Evolutionary conservation across 2,888 invertebrate species (phyloP).

Genomic region (Glyphotaelius pellucidus): DNA sequence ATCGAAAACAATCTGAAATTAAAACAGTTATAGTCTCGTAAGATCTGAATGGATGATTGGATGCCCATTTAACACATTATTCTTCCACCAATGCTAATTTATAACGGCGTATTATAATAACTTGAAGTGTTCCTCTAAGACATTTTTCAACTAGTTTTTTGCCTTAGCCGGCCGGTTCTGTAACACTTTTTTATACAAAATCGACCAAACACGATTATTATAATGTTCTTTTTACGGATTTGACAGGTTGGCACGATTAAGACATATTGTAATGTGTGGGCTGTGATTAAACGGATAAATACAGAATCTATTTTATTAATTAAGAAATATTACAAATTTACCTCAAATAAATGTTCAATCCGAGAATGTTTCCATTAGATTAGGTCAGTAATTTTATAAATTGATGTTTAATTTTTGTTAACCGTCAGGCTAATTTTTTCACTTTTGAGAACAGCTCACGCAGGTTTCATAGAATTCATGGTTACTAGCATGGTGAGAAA

Average conservation of each 20-base stretch:
- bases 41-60: not conserved
- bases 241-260: not conserved
- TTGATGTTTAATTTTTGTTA: too few species aligned
- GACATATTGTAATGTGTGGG: not conserved
- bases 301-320: not conserved
- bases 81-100: not conserved
- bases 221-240: not conserved
- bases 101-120: not conserved
- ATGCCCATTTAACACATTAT: not conserved
- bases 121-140: not conserved
- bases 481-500: too few species aligned
- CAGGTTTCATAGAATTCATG: too few species aligned
- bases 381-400: not conserved
- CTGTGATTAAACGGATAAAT: too few species aligned
- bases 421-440: too few species aligned
- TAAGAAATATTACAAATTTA: not conserved
- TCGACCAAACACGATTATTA: not conserved
- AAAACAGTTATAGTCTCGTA: not conserved
- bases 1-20: too few species aligned
- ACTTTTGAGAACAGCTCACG: too few species aligned
- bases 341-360: not conserved
- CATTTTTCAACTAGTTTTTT: not conserved
- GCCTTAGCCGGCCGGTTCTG: not conserved
- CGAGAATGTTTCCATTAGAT: not conserved
- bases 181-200: not conserved